Percentiles rank a stretch among this genome's conserved stretches.
These are phyloP conservation scores for Steinernema khuongi DNA, from an alignment of 1,140 invertebrate genomes.

Conservation along the genomic window DNA sequence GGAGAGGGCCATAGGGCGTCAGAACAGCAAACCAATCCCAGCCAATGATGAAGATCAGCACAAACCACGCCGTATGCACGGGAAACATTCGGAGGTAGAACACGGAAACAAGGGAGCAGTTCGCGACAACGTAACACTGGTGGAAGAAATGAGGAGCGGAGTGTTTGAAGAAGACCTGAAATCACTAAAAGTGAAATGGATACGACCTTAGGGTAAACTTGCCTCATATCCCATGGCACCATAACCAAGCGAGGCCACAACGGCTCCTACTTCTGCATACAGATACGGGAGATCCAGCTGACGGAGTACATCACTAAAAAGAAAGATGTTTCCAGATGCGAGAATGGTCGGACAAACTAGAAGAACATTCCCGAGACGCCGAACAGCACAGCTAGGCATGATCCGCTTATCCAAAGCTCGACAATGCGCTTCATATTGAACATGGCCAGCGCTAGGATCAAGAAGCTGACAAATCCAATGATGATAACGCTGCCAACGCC, in stretches of 20 bases:
- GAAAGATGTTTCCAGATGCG: not conserved
- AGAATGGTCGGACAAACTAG: constrained; percentile 14
- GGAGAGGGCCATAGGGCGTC: constrained; percentile 43
- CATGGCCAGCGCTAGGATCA: constrained; percentile 44
- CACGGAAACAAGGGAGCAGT: constrained; percentile 50
- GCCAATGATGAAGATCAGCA: constrained; percentile 38
- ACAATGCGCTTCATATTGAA: constrained; percentile 41
- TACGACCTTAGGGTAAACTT: not conserved
- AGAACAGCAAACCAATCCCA: constrained; percentile 56
- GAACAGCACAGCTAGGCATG: constrained; percentile 41
- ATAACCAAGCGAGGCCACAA: constrained; percentile 25
- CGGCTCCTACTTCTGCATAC: not conserved
- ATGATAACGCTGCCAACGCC: constrained; percentile 38
- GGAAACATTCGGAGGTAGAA: constrained; percentile 49
- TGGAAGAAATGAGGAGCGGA: not conserved
- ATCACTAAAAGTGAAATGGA: not conserved
- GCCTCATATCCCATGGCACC: constrained; percentile 24
- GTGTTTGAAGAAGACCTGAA: constrained; percentile 20
- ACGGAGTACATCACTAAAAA: constrained; percentile 17
- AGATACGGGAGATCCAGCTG: not conserved
- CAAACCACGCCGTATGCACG: constrained; percentile 47
- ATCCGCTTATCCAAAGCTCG: constrained; percentile 41
- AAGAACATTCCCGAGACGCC: constrained; percentile 36
- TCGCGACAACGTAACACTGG: constrained; percentile 43
- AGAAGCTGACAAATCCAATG: constrained; percentile 42